phyloP scores from a whole-genome alignment of 2,797 vertebrate genomes.

The Eidolon dupreanum region DNA sequence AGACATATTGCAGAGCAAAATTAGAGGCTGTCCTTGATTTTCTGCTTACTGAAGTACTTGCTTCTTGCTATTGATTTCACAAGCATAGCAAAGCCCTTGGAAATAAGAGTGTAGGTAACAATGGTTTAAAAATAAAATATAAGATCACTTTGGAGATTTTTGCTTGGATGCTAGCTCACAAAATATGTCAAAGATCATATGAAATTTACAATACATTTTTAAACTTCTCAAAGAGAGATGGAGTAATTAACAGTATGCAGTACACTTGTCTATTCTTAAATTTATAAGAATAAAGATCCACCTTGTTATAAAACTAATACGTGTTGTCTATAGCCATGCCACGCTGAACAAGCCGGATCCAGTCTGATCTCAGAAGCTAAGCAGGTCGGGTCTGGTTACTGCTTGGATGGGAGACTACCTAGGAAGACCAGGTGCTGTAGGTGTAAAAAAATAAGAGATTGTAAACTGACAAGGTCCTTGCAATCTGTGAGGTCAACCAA shows the following conservation, averaged over 20 bases:
- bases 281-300: not conserved
- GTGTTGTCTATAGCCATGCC: too few species aligned
- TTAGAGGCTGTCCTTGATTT: conserved; percentile 56
- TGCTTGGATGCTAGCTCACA: conserved; percentile 34
- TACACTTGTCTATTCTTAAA: not conserved
- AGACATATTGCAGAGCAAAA: not conserved
- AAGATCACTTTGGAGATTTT: conserved; percentile 52
- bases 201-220: not conserved
- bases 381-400: too few species aligned
- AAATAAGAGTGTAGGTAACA: conserved; percentile 12
- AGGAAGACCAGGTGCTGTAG: too few species aligned
- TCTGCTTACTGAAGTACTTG: conserved; percentile 34
- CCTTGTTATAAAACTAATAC: not conserved
- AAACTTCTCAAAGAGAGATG: not conserved
- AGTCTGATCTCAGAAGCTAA: too few species aligned
- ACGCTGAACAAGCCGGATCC: too few species aligned
- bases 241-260: not conserved
- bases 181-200: not conserved
- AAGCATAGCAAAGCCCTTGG: not conserved
- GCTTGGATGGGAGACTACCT: too few species aligned
- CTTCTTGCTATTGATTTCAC: conserved; percentile 66
- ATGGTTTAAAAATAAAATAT: conserved; percentile 50
- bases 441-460: too few species aligned
- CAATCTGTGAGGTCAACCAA: too few species aligned
- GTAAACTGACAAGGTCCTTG: too few species aligned